Conservation (phyloP, 2,113 vertebrate species). For the Phalacrocorax pelagicus region DNA sequence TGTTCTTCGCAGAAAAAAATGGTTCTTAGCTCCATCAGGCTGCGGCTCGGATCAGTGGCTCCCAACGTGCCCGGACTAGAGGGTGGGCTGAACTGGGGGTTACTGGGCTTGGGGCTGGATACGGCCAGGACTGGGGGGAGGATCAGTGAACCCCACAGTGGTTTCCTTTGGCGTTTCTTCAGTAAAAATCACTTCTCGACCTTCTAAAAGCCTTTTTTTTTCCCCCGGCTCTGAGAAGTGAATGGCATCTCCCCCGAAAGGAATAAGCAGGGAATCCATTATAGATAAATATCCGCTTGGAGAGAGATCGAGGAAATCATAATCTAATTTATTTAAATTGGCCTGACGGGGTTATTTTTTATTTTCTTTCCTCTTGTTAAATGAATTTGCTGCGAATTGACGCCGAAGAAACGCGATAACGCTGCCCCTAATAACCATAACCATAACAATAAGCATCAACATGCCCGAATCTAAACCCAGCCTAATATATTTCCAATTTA, state of each 20-base stretch:
- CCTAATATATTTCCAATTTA: background rate
- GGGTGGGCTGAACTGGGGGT: background rate
- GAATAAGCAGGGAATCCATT: background rate
- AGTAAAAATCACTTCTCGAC: background rate
- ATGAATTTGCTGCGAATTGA: background rate
- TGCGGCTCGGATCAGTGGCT: background rate
- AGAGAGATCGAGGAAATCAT: background rate
- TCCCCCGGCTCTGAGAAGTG: background rate
- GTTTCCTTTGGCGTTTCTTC: background rate
- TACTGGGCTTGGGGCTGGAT: background rate
- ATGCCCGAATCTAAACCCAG: background rate
- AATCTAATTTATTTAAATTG: slow-evolving; percentile 26
- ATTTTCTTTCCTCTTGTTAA: background rate
- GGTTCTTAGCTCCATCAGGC: background rate
- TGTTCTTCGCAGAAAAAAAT: background rate
- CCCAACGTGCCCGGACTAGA: background rate
- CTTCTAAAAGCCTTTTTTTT: background rate
- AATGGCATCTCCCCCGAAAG: background rate
- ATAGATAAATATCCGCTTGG: background rate
- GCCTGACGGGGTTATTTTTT: background rate
- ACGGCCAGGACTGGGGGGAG: background rate
- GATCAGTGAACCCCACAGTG: accelerated
- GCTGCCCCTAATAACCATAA: background rate
- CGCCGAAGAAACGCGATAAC: background rate
- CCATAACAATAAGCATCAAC: background rate